Evolutionary conservation across 2,888 invertebrate species (phyloP), one percentile per base, ranked within the genome.

Genomic region (Synergus umbraculus): DNA sequence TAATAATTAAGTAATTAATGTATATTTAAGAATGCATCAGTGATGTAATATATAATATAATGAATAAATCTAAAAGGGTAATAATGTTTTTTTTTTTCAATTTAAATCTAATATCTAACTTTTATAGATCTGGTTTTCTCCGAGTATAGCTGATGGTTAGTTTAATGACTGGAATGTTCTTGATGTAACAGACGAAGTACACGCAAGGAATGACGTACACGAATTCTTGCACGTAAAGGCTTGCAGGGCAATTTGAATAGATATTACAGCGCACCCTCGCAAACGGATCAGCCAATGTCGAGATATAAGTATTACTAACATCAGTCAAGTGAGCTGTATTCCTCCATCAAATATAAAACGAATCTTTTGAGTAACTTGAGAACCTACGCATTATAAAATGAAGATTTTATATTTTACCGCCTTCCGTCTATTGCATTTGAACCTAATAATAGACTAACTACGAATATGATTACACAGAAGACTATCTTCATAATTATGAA

Each of bases 261-360:
- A 54, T 73, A 73, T 73, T 73, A 73, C 73, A 73, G 54, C 37
- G 73, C 73, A 73, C 73, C 73, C 73, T 73, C 73, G 73, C 73
- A 73, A 73, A 73, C 73, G 49, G 54, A 54, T 73, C 54, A 37
- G 54, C 54, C 73, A 54, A 54, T 73, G 73, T 73, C 37, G n/a
- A 73, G 49, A 73, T 73, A 73, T 73, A 73, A 73, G 29, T 54
- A 73, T 73, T 29, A 54, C 49, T 37, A 15, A 37, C 54, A 73
- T 54, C 13, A 73, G 37, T 54, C 54, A 54, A 49, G 69, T 49
- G 15, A 73, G 22, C 43, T 43, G 43, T 41, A 43, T 43, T 66
- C 43, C 4, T 10, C 43, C 66, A 66, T 66, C n/a, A 66, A 66
- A 66, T n/a, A 9, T 43, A 66, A 43, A 66, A 41, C 43, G 43